Evolutionary conservation across 2,113 vertebrate genomes (phyloP), one percentile per base, ranked within the genome.

Genomic region (Colinus virginianus): DNA sequence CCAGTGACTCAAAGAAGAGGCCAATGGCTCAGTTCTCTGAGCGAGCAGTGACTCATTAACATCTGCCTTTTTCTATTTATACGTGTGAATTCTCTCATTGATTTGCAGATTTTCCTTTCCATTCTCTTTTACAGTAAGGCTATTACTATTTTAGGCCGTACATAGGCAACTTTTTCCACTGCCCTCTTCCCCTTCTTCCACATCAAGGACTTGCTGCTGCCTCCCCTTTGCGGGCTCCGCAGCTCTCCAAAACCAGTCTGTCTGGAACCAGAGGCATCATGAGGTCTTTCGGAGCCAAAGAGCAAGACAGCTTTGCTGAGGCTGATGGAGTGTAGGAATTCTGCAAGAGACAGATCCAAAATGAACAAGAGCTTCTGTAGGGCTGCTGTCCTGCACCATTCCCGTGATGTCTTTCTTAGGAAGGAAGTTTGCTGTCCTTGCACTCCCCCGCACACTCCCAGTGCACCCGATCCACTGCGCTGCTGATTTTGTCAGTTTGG

Each of bases 21-120:
- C 78, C 81, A 93, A 90, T 6, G 82, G 59, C 89, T 92, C 76
- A 53, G 78, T 78, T 86, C 49, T 90, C 48, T 78, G 48, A 56
- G 36, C 7, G 11, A 75, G 74, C 34, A 19, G 14, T 87, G 95
- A 95, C 56, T 94, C 88, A 95, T 4, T 82, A 88, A 82, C 76
- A 53, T 93, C 90, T 93, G 96, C 87, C 70, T 91, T 91, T 84
- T 94, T 78, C 95, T 94, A 51, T 94, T 95, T 87, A 61, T 81
- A 67, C 8, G 13, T 26, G n/a, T 87, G 91, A 95, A 64, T 95
- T 93, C 87, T 79, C 69, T 88, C 84, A 76, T 87, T 95, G 94
- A 93, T 78, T 84, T 89, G 58, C 59, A 90, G 78, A 75, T 94
- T 95, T 89, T 84, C 70, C 45, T 95, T 95, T 94, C 87, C 88